Evolutionary conservation across 2,797 vertebrate species (phyloP).

Genomic region (Sebastes matsubarae): DNA sequence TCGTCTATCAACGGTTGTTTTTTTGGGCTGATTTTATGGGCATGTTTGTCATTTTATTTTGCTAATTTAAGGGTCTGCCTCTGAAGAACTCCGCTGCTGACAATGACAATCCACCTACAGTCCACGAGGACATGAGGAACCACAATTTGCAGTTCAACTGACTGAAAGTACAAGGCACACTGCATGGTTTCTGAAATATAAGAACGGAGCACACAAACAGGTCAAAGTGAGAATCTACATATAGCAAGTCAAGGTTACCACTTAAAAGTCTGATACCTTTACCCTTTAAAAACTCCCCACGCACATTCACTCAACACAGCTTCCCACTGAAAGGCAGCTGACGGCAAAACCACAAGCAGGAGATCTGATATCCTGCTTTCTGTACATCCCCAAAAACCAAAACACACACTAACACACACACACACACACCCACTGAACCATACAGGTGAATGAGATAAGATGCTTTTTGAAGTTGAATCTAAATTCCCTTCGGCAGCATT

Average conservation of each 20-base stretch:
- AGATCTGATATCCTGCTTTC: slow-evolving; percentile 60
- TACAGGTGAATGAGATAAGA: slow-evolving; percentile 39
- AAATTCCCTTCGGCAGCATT: slow-evolving; percentile 21
- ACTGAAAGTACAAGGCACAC: neutral
- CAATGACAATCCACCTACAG: neutral
- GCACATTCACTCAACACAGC: slow-evolving; percentile 21
- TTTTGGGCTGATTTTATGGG: too few relatives aligned
- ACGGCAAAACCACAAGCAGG: slow-evolving; percentile 56
- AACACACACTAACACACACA: neutral
- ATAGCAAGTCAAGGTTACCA: slow-evolving; percentile 2
- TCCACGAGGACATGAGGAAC: neutral
- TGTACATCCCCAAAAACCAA: slow-evolving; percentile 12
- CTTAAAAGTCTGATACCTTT: slow-evolving; percentile 20
- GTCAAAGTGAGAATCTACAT: slow-evolving; percentile 18
- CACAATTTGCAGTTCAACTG: neutral
- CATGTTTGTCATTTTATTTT: too few relatives aligned
- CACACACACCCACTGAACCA: neutral
- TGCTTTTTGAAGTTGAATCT: slow-evolving; percentile 36
- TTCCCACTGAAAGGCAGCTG: slow-evolving; percentile 54
- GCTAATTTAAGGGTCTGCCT: too few relatives aligned
- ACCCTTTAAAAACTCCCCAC: slow-evolving; percentile 30
- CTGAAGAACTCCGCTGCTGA: too few relatives aligned
- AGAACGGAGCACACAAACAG: neutral
- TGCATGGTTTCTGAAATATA: neutral
- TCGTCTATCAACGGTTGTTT: too few relatives aligned